Conservation (phyloP, 2,113 vertebrate genomes). For the Athene noctua region DNA sequence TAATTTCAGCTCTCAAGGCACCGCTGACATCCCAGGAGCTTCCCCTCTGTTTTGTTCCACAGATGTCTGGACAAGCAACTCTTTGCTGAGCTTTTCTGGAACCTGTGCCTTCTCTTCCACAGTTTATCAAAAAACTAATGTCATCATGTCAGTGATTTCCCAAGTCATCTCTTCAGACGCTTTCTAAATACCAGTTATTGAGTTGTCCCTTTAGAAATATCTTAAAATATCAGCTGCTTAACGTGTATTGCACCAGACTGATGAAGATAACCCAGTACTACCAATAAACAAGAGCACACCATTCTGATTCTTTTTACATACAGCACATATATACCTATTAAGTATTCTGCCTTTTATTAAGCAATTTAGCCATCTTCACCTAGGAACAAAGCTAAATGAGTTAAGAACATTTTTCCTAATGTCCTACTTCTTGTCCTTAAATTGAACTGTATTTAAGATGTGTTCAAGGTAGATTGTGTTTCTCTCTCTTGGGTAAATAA, state of each 20-base stretch:
- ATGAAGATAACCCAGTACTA: neutral
- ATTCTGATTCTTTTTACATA: neutral
- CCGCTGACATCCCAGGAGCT: neutral
- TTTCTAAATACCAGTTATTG: neutral
- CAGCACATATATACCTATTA: fast-evolving
- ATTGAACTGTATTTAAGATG: neutral
- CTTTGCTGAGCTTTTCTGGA: neutral
- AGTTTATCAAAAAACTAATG: neutral
- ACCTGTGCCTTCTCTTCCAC: neutral
- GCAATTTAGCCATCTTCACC: neutral
- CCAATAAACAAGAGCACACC: neutral
- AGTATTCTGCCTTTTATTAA: neutral
- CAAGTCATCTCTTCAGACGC: neutral
- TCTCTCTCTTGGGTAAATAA: neutral
- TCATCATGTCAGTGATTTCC: neutral
- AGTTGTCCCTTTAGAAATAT: neutral
- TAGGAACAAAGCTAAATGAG: neutral
- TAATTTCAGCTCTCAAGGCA: neutral
- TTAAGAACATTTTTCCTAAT: neutral
- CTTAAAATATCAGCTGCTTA: neutral
- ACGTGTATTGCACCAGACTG: neutral
- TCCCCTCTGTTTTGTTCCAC: neutral
- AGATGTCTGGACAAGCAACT: neutral
- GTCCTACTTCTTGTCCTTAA: neutral
- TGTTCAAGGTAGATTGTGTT: neutral